Conservation (phyloP, 2,888 invertebrate species). For the Tachina grossa region DNA sequence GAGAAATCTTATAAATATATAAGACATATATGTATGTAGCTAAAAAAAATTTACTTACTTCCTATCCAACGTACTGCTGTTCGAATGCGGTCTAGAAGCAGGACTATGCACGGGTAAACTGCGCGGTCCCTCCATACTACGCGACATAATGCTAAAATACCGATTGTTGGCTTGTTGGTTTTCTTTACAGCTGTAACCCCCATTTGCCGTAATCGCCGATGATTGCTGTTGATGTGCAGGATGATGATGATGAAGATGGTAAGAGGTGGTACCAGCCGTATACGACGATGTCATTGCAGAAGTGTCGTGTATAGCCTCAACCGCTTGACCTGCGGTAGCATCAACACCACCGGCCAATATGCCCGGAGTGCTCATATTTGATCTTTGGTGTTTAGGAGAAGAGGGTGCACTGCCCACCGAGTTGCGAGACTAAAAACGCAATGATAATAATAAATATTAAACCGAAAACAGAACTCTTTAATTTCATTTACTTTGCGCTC, state of each 20-base stretch:
- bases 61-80: conserved; percentile 84
- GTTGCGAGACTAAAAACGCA: conserved; percentile 79
- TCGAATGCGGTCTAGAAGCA: conserved; percentile 81
- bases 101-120: conserved; percentile 84
- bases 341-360: conserved; percentile 76
- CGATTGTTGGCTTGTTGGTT: conserved; percentile 75
- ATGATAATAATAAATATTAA: neutral
- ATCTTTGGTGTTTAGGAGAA: conserved; percentile 84
- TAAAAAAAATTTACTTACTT: conserved; percentile 81
- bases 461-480: conserved; percentile 10
- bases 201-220: conserved; percentile 69
- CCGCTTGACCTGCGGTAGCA: conserved; percentile 81
- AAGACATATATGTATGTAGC: neutral
- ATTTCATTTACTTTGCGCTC: conserved; percentile 79
- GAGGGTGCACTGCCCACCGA: conserved; percentile 86
- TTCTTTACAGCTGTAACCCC: conserved; percentile 68
- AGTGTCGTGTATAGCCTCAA: conserved; percentile 79
- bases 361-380: conserved; percentile 82
- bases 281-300: conserved; percentile 78
- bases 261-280: conserved; percentile 73
- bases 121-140: conserved; percentile 85
- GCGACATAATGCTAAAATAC: conserved; percentile 84
- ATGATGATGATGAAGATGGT: conserved; percentile 72
- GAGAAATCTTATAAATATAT: no score
- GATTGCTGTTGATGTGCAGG: conserved; percentile 54